A percentile compares a stretch with the other conserved stretches of the same genome.
Evolutionary conservation across 1,140 invertebrate genomes (phyloP).

Genomic region (Helicoverpa armigera): DNA sequence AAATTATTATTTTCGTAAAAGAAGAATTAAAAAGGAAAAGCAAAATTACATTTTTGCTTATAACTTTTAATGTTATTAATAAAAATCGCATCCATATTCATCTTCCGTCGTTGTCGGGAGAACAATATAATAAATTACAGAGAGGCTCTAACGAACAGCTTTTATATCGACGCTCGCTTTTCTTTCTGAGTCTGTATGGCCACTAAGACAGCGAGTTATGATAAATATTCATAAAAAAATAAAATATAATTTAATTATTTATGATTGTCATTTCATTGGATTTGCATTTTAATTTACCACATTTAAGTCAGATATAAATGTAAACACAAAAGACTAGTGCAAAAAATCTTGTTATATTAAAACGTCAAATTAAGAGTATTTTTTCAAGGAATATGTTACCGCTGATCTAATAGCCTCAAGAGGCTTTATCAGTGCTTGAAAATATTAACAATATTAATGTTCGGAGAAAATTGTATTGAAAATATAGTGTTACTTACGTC

Average conservation of each 20-base stretch:
- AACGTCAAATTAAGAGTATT: too few relatives aligned
- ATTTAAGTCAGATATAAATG: too few relatives aligned
- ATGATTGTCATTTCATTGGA: too few relatives aligned
- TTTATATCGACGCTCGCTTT: slow-evolving; percentile 62
- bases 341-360: too few relatives aligned
- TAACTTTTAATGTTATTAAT: neutral
- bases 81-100: slow-evolving; percentile 36
- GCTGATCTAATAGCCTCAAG: too few relatives aligned
- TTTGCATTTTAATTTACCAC: too few relatives aligned
- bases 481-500: too few relatives aligned
- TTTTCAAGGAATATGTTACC: too few relatives aligned
- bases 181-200: slow-evolving; percentile 41
- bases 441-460: too few relatives aligned
- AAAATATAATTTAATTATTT: neutral
- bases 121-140: slow-evolving; percentile 75
- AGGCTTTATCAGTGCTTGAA: too few relatives aligned
- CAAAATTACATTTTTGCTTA: neutral
- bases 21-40: neutral
- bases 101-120: slow-evolving; percentile 54
- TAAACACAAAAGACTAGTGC: too few relatives aligned
- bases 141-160: slow-evolving; percentile 65
- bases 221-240: neutral
- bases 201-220: neutral
- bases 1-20: neutral
- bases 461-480: too few relatives aligned